Evolutionary conservation across 1,140 invertebrate species (phyloP), one percentile per base, ranked within the genome.

Genomic region (Bradysia coprophila): DNA sequence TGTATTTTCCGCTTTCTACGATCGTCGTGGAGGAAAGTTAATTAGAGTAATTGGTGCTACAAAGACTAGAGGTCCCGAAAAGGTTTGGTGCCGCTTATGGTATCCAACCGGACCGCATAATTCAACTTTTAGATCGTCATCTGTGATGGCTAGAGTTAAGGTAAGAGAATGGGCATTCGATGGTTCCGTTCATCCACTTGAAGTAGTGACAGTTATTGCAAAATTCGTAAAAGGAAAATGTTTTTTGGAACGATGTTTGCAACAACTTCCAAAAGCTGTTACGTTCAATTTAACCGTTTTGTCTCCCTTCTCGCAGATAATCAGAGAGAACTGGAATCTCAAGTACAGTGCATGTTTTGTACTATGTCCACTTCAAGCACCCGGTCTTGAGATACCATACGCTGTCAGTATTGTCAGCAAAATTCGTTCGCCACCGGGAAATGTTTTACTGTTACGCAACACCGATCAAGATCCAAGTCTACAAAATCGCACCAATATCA

Each of bases 311-410:
- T 28, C 13, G 38, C 46, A 81, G 73, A 71, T 82, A 1, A 92
- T 93, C 22, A 66, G 86, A 21, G 89, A 94, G 61, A 91, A 92
- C 59, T 94, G 88, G 88, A 92, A 90, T 57, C 62, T 92, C 3
- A 88, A 88, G 54, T 94, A 90, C 61, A 91, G 85, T 50, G 89
- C 88, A 8, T 84, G 79, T 47, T 93, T 92, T 55, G 72, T 94
- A 2, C 68, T 90, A 31, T 92, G 88, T 51, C 75, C 81, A 3
- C 59, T 89, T 31, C 63, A 68, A 62, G 52, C 57, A 63, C 66
- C 56, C 51, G 63, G 53, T 62, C 62, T 73, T 75, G n/a, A 67
- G 64, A 46, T 55, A 49, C 81, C 81, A 2, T 61, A 66, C 40
- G 68, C 71, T 5, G 77, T 82, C 15, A 81, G 79, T 11, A 67